Evolutionary conservation across 2,888 invertebrate species (phyloP).

Genomic region (Folsomia manolachei): DNA sequence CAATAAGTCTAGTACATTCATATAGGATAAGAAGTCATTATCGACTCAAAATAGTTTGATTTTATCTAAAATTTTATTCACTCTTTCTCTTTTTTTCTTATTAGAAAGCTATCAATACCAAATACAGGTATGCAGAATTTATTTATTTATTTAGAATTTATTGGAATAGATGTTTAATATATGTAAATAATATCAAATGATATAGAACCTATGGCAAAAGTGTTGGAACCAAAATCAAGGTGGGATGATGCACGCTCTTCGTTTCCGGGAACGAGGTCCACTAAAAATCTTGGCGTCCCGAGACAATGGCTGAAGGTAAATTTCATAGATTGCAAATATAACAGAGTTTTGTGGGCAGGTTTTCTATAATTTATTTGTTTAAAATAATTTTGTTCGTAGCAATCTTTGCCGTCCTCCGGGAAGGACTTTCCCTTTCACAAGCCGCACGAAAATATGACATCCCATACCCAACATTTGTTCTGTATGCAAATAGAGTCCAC

Average conservation of each 20-base stretch:
- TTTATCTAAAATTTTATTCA: constrained; percentile 15
- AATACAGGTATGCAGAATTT: too few relatives aligned
- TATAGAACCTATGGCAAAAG: constrained; percentile 93
- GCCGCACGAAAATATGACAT: constrained; percentile 92
- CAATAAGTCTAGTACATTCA: too few relatives aligned
- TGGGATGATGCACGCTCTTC: constrained; percentile 76
- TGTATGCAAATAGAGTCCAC: constrained; percentile 88
- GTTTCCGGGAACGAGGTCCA: constrained; percentile 87
- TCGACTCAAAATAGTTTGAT: background rate
- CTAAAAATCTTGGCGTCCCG: constrained; percentile 89
- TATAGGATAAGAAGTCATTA: background rate
- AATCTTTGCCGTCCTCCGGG: constrained; percentile 86
- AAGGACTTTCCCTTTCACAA: constrained; percentile 82
- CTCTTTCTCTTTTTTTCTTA: constrained; percentile 56
- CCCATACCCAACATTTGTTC: constrained; percentile 88
- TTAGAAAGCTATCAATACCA: constrained; percentile 95
- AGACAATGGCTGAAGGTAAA: constrained; percentile 75
- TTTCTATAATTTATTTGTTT: background rate
- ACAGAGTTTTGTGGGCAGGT: background rate
- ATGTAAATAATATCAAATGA: too few relatives aligned
- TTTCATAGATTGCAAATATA: background rate
- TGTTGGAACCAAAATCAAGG: constrained; percentile 93
- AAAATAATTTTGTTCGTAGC: constrained; percentile 62
- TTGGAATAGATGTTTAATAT: too few relatives aligned
- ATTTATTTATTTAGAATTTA: too few relatives aligned